Evolutionary conservation across 2,888 invertebrate species (phyloP).

Genomic region (Drosophila yooni): DNA sequence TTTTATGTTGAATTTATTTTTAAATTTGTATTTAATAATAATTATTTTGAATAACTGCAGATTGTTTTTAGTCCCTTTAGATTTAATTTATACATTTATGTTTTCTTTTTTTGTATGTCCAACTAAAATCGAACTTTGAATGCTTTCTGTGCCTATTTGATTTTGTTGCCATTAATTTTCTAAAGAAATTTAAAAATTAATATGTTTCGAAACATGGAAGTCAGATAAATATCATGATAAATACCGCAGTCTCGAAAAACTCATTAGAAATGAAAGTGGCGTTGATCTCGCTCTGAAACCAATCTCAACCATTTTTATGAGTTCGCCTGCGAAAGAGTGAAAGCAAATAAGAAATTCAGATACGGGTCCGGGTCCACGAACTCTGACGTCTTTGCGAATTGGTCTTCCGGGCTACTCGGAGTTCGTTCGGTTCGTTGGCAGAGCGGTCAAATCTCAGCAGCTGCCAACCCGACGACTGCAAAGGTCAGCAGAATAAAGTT

Average conservation of each 20-base stretch:
- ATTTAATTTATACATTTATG: background rate
- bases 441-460: slow-evolving; percentile 26
- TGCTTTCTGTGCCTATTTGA: background rate
- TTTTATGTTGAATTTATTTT: background rate
- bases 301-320: background rate
- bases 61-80: accelerated
- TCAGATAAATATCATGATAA: background rate
- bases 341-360: slow-evolving; percentile 5
- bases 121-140: background rate
- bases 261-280: background rate
- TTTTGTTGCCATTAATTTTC: background rate
- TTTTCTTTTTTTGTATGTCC: background rate
- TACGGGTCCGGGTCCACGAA: slow-evolving; percentile 65
- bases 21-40: background rate
- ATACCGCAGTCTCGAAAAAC: background rate
- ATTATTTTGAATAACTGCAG: background rate
- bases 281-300: background rate
- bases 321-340: background rate
- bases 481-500: slow-evolving; percentile 53
- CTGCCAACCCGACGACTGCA: slow-evolving; percentile 15
- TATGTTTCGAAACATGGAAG: background rate
- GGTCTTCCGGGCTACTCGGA: slow-evolving; percentile 56
- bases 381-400: slow-evolving; percentile 58
- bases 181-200: background rate
- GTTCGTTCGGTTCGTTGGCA: slow-evolving; percentile 33